A percentile compares a stretch with the other conserved stretches of the same genome.
These are phyloP conservation scores for Sphecodes monilicornis DNA, from an alignment of 2,888 invertebrate species.

Conservation along the genomic window DNA sequence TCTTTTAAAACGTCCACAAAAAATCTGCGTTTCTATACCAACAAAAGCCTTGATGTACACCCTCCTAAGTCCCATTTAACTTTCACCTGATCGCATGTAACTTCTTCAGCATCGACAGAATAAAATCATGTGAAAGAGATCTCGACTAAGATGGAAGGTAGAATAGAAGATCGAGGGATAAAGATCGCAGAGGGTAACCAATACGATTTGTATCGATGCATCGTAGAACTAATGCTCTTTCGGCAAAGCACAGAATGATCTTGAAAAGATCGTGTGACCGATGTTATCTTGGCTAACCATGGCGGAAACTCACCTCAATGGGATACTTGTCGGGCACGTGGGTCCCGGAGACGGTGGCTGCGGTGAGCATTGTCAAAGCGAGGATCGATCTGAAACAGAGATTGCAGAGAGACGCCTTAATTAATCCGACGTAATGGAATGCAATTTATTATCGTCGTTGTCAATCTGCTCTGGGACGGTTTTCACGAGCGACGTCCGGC, in stretches of 20 bases:
- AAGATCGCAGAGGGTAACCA: neutral
- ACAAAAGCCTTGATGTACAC: no score
- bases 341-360: constrained; percentile 71
- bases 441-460: constrained; percentile 60
- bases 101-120: neutral
- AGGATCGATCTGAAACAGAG: constrained; percentile 79
- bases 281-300: neutral
- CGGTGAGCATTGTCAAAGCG: constrained; percentile 75
- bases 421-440: constrained; percentile 58
- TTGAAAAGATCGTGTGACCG: constrained; percentile 10
- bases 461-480: constrained; percentile 43
- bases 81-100: neutral
- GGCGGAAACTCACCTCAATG: constrained; percentile 76
- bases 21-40: no score
- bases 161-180: neutral
- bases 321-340: constrained; percentile 81
- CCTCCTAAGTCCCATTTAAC: no score
- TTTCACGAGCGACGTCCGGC: constrained; percentile 41
- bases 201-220: neutral
- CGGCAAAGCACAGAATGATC: neutral
- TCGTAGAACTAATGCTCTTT: neutral
- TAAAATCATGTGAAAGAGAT: neutral
- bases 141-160: neutral
- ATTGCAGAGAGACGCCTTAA: constrained; percentile 59
- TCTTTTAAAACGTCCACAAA: no score